A percentile compares a stretch with the other conserved stretches of the same genome.
phyloP scores from a whole-genome alignment of 2,113 vertebrate genomes.

The Promerops cafer region DNA sequence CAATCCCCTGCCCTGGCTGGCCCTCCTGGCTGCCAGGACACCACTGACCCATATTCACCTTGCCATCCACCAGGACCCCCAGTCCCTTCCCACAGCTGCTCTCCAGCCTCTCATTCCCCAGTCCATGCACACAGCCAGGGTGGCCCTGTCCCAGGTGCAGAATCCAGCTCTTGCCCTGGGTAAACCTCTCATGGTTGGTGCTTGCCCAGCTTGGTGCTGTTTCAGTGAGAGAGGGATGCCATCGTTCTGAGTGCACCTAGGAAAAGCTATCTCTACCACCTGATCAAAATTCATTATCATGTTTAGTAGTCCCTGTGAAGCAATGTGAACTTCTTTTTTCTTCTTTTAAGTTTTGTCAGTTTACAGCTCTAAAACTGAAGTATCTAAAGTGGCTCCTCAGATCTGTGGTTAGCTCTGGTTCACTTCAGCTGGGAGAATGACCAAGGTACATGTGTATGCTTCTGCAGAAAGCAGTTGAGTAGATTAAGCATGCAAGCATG shows the following conservation, averaged over 20 bases:
- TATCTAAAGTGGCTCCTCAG: neutral
- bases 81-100: neutral
- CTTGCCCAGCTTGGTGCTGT: neutral
- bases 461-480: neutral
- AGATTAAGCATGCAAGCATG: neutral
- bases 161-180: neutral
- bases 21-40: neutral
- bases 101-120: neutral
- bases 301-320: neutral
- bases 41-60: fast-evolving
- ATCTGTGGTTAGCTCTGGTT: neutral
- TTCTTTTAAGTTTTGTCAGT: neutral
- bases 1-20: neutral
- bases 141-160: neutral
- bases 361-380: neutral
- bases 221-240: neutral
- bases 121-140: neutral
- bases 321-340: neutral
- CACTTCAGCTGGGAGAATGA: neutral
- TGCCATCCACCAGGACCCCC: neutral
- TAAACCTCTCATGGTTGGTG: fast-evolving
- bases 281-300: neutral
- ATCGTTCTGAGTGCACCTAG: neutral
- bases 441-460: neutral
- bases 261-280: neutral